Evolutionary conservation across 2,888 invertebrate genomes (phyloP), one percentile per base, ranked within the genome.

Genomic region (Syrista parreyssii): DNA sequence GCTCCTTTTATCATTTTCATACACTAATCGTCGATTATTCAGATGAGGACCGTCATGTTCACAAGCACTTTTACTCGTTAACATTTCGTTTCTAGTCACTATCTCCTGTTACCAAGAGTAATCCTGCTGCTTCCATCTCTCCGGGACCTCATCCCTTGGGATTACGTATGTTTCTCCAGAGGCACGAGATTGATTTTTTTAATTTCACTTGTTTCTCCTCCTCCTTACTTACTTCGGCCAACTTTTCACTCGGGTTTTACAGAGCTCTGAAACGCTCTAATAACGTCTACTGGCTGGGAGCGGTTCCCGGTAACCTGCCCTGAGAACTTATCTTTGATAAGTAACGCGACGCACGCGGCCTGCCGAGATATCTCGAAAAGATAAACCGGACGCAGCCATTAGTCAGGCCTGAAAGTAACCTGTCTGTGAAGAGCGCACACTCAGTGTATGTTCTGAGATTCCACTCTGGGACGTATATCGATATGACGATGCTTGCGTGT

Each of bases 261-360:
- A 30, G 15, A 71, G 30, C 31, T 71, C 32, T 15, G 11, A 4
- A 30, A 11, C 30, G 30, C 31, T 71, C 32, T 15, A 30, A 4
- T 31, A 31, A 32, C 71, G 31, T 15, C 71, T 71, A 71, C n/a
- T 32, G 23, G 12, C 71, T 71, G 71, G 71, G 71, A 71, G 71
- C 71, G 71, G 71, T 71, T 71, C 71, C 71, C 23, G 40, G 12
- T 71, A 71, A 32, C 32, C 71, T 71, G 31, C 31, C 71, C 71
- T 32, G 71, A 32, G 32, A 71, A 88, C 87, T 89, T 89, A 89
- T 89, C 89, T 88, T 83, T 85, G 89, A 89, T 89, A 89, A 89
- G 86, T 85, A 85, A 84, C 84, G 40, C 40, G 40, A 82, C 81
- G 81, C 81, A 82, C 82, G 82, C 80, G 81, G 71, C 71, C 15